These are phyloP conservation scores for Ficedula albicollis DNA, from an alignment of 2,797 vertebrate species.

Conservation along the genomic window DNA sequence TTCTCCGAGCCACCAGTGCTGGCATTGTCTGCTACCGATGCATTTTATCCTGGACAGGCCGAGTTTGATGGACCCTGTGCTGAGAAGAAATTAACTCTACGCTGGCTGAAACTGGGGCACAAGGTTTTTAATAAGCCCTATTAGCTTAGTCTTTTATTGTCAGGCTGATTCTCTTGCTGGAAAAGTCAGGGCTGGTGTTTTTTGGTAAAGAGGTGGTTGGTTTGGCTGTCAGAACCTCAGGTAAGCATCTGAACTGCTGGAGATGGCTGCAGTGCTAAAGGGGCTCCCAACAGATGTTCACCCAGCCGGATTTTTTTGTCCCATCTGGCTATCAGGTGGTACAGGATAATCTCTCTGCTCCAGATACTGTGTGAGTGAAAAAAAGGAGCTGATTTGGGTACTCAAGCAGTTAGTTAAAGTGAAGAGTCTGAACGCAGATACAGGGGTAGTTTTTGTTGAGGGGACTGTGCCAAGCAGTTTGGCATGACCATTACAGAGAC, in stretches of 20 bases:
- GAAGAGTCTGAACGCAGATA: neutral
- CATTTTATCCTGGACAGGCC: neutral
- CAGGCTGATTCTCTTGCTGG: neutral
- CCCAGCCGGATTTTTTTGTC: neutral
- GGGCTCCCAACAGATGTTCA: neutral
- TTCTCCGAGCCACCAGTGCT: fast-evolving
- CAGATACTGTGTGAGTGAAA: neutral
- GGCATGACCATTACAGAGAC: neutral
- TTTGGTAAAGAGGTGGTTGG: neutral
- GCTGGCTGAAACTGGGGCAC: neutral
- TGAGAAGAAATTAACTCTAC: neutral
- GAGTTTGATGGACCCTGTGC: neutral
- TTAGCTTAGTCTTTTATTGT: neutral
- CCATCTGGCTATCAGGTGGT: neutral
- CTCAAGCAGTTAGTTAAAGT: neutral
- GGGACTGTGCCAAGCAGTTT: neutral
- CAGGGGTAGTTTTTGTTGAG: neutral
- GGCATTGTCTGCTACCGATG: neutral
- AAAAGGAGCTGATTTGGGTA: neutral
- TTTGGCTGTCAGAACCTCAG: neutral
- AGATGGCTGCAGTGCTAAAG: neutral
- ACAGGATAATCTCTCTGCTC: neutral
- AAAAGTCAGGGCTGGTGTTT: neutral
- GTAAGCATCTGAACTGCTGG: neutral
- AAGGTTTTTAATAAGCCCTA: neutral